phyloP scores from a whole-genome alignment of 2,888 invertebrate species.

The Eupelmus urozonus region DNA sequence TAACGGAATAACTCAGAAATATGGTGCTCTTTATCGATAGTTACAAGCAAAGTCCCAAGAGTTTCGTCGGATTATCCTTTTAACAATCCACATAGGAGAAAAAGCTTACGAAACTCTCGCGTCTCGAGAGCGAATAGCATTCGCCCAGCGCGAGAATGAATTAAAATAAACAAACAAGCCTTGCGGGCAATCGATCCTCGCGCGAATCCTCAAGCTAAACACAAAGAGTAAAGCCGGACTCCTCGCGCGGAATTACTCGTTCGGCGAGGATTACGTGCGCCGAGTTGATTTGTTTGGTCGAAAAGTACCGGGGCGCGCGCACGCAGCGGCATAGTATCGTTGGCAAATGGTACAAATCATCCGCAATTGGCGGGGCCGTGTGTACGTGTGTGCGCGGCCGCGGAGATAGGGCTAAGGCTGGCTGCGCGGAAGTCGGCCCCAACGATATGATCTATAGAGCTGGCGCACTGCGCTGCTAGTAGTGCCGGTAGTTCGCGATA shows the following conservation, averaged over 20 bases:
- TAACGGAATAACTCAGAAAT: too few relatives aligned
- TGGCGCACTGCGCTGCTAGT: conserved; percentile 61
- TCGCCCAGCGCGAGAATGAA: too few relatives aligned
- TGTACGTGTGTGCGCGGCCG: conserved; percentile 35
- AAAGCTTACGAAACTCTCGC: too few relatives aligned
- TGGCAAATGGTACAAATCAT: conserved; percentile 58
- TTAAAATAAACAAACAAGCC: conserved; percentile 2
- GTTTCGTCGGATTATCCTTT: too few relatives aligned
- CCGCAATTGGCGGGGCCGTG: conserved; percentile 42
- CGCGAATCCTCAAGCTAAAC: neutral
- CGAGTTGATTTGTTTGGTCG: conserved; percentile 19
- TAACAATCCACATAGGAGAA: too few relatives aligned
- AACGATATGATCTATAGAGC: conserved; percentile 75
- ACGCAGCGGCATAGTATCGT: conserved; percentile 42
- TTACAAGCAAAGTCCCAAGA: too few relatives aligned
- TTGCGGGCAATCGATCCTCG: neutral
- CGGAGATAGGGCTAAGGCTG: conserved; percentile 36
- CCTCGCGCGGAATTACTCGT: neutral
- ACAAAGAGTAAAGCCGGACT: too few relatives aligned
- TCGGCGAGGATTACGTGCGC: neutral
- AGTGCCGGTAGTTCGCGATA: conserved; percentile 64
- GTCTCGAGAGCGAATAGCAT: too few relatives aligned
- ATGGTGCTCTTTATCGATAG: too few relatives aligned
- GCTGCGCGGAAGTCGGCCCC: conserved; percentile 67
- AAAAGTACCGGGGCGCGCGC: neutral